phyloP scores from a whole-genome alignment of 2,797 vertebrate species.

The Urocyon cinereoargenteus region DNA sequence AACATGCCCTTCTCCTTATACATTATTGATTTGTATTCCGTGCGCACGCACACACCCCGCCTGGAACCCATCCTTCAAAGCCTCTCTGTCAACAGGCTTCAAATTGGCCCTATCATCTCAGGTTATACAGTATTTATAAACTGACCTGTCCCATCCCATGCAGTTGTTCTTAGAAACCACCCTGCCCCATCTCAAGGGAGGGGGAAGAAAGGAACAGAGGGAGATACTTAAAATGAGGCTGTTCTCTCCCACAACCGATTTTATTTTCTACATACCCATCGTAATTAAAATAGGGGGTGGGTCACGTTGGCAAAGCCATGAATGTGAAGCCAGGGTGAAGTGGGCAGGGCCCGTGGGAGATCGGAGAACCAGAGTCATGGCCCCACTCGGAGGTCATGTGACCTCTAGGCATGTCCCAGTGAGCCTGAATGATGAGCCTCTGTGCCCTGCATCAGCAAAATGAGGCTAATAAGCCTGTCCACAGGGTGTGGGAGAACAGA shows the following conservation, averaged over 20 bases:
- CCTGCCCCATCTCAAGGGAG: neutral
- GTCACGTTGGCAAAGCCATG: neutral
- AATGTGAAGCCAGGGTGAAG: neutral
- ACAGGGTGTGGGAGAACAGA: too few relatives aligned
- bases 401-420: neutral
- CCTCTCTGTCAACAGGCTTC: neutral
- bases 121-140: neutral
- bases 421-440: neutral
- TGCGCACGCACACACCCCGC: rapidly evolving
- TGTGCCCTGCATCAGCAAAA: too few relatives aligned
- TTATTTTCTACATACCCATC: neutral
- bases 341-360: too few relatives aligned
- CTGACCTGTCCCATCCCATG: neutral
- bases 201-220: neutral
- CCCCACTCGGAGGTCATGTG: rapidly evolving
- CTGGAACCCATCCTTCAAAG: neutral
- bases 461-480: neutral
- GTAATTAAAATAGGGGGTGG: neutral
- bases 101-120: neutral
- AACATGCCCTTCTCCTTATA: neutral
- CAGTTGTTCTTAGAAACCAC: neutral
- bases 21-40: neutral
- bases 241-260: neutral
- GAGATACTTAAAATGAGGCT: neutral
- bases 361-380: neutral